Evolutionary conservation across 2,888 invertebrate genomes (phyloP), one percentile per base, ranked within the genome.

Genomic region (Thyatira batis): DNA sequence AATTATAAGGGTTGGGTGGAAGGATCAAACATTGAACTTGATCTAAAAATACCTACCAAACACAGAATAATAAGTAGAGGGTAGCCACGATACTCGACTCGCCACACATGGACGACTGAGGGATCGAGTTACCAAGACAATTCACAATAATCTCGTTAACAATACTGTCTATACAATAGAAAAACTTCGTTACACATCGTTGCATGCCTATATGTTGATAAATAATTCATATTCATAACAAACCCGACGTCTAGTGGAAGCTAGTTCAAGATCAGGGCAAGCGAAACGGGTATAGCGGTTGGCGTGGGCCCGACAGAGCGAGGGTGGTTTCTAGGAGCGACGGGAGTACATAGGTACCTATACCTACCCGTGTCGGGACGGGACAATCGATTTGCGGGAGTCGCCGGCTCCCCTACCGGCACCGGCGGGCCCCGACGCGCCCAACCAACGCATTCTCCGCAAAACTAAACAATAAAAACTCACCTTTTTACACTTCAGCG

Each of bases 401-500:
- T 65, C 73, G 69, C 65, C 71, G 60, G 72, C 85, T 82, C 85
- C 87, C 87, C 83, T 78, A 73, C 72, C 76, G 72, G 67, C 76
- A 76, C 77, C 71, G 75, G 8, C 39, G 73, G 66, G 59, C 66
- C 67, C 71, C 75, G 75, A 61, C 72, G 64, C 72, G 61, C 70
- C 76, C 76, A 74, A 65, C 73, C 33, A 17, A 17, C 39, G 39
- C 39, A 39, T 73, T 69, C 70, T 71, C 69, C 70, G 68, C 63
- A 70, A 76, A 72, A 71, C 57, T 57, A 66, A 76, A 69, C 65
- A 71, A 71, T 69, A 74, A 86, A 86, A 89, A 90, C 89, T 87
- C 76, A 90, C 89, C 89, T 88, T 80, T 88, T 87, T 71, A 83
- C 88, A 87, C 85, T 81, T 83, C 84, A 87, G 80, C 82, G 76